phyloP scores from a whole-genome alignment of 2,888 invertebrate genomes.

The Hipparchia sbordonii region DNA sequence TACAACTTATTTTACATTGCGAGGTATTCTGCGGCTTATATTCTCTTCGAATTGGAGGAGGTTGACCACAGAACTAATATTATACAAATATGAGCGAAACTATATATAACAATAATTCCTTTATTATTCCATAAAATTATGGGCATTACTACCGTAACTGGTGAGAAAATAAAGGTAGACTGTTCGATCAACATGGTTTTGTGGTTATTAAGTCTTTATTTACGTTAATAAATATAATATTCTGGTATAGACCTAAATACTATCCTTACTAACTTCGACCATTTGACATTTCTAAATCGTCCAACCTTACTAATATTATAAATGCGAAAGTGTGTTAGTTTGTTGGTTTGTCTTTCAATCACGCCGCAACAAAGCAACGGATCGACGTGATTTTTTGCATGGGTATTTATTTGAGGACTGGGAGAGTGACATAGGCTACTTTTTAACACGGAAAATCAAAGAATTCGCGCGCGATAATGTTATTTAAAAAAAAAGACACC shows the following conservation, averaged over 20 bases:
- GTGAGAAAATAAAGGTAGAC: conserved; percentile 22
- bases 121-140: conserved; percentile 30
- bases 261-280: too few species aligned
- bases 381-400: too few species aligned
- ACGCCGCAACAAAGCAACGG: too few species aligned
- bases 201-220: background rate
- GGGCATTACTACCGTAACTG: conserved; percentile 18
- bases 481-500: too few species aligned
- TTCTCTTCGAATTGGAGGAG: conserved; percentile 19
- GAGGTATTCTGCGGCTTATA: conserved; percentile 12
- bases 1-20: conserved; percentile 23
- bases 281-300: too few species aligned
- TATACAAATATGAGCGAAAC: conserved; percentile 33
- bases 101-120: conserved; percentile 21
- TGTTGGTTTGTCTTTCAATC: too few species aligned
- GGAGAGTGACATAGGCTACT: too few species aligned
- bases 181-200: conserved; percentile 7
- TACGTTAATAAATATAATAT: background rate
- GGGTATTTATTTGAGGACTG: too few species aligned
- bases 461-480: too few species aligned
- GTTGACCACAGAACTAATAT: conserved; percentile 36
- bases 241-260: background rate
- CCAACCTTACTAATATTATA: too few species aligned
- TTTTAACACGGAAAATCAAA: too few species aligned
- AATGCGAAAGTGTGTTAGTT: too few species aligned